These are phyloP conservation scores for Arion vulgaris DNA, from an alignment of 1,140 invertebrate species.

Conservation along the genomic window DNA sequence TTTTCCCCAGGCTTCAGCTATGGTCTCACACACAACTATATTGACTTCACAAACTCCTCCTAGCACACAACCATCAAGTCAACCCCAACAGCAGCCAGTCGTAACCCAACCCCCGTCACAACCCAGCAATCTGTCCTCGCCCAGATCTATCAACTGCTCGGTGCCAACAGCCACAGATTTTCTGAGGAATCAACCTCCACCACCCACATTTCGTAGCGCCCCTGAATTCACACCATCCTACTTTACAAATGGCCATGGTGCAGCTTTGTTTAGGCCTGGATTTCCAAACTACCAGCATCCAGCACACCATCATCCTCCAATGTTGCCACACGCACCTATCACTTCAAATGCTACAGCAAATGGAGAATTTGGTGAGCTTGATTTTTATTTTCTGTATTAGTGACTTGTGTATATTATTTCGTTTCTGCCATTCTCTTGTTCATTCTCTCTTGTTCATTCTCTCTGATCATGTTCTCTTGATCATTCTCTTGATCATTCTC, in stretches of 20 bases:
- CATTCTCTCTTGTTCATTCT: too few relatives aligned
- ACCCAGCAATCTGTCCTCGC: constrained; percentile 47
- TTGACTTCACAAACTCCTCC: constrained; percentile 45
- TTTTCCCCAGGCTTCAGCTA: constrained; percentile 55
- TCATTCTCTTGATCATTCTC: too few relatives aligned
- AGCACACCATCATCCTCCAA: constrained; percentile 66
- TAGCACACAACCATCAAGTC: constrained; percentile 46
- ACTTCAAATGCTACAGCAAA: constrained; percentile 64
- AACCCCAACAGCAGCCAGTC: constrained; percentile 49
- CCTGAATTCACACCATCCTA: constrained; percentile 68
- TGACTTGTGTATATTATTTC: too few relatives aligned
- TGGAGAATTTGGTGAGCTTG: constrained; percentile 59
- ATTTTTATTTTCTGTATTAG: background rate
- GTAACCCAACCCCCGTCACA: constrained; percentile 52
- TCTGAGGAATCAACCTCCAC: constrained; percentile 62
- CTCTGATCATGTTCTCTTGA: too few relatives aligned
- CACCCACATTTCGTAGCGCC: constrained; percentile 58
- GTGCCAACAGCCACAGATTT: constrained; percentile 62
- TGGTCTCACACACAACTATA: constrained; percentile 47
- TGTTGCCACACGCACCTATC: constrained; percentile 56
- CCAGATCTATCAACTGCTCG: constrained; percentile 53
- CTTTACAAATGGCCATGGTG: constrained; percentile 69
- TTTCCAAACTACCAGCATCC: constrained; percentile 66
- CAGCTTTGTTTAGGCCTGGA: constrained; percentile 63
- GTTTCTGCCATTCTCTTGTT: too few relatives aligned